These are phyloP conservation scores for Pogoniulus pusillus DNA, from an alignment of 2,797 vertebrate genomes.

Conservation along the genomic window DNA sequence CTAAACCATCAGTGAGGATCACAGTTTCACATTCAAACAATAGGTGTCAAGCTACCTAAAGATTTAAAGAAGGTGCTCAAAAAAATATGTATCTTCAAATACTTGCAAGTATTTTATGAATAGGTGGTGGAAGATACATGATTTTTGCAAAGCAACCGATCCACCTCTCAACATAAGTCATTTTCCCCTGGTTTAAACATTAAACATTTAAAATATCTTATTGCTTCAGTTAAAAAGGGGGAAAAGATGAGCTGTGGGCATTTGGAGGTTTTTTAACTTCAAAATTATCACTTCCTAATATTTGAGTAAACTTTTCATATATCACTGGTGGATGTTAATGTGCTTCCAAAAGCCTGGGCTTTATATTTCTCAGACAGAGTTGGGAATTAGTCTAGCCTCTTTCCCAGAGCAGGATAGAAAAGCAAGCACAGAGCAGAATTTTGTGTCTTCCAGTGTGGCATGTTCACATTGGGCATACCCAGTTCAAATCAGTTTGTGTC, in stretches of 20 bases:
- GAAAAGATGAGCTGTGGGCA: background rate
- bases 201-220: background rate
- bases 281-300: background rate
- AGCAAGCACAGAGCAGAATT: background rate
- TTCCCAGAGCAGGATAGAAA: background rate
- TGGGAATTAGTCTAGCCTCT: background rate
- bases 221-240: background rate
- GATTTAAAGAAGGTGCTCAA: background rate
- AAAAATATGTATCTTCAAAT: background rate
- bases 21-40: background rate
- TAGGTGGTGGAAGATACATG: background rate
- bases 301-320: background rate
- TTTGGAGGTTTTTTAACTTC: background rate
- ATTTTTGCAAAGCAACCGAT: background rate
- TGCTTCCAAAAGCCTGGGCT: background rate
- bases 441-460: background rate
- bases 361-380: background rate
- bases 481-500: background rate
- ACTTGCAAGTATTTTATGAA: slow-evolving; percentile 11
- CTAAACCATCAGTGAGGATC: background rate
- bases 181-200: background rate
- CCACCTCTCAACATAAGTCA: background rate
- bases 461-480: background rate
- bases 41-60: background rate
- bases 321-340: background rate